Percentiles rank a stretch among this genome's conserved stretches.
These are phyloP conservation scores for Platanista minor DNA, from an alignment of 2,113 vertebrate genomes.

Conservation along the genomic window DNA sequence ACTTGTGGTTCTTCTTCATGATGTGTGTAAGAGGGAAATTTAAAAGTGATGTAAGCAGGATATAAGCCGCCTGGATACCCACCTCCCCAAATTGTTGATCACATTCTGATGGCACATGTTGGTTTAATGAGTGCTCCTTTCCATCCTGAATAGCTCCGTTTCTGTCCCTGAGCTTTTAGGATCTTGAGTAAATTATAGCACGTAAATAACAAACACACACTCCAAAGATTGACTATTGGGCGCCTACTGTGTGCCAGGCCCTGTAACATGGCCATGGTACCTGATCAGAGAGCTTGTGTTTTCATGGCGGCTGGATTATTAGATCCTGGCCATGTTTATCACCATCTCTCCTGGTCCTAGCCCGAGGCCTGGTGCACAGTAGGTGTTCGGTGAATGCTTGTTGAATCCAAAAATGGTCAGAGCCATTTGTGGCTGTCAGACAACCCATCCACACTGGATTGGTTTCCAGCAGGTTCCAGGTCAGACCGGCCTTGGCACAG, in stretches of 20 bases:
- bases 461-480: conserved; percentile 18
- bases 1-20: conserved; percentile 44
- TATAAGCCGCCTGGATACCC: background rate
- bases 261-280: background rate
- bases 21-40: background rate
- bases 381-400: background rate
- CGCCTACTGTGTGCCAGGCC: background rate
- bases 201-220: background rate
- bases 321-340: background rate
- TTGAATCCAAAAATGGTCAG: background rate
- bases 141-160: background rate
- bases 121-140: conserved; percentile 37
- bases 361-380: background rate
- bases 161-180: conserved; percentile 22
- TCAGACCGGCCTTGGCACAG: background rate
- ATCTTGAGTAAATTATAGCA: background rate
- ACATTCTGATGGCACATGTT: conserved; percentile 9
- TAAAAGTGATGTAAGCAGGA: background rate
- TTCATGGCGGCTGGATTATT: background rate
- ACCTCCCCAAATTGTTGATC: background rate
- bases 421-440: background rate
- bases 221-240: background rate
- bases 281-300: background rate
- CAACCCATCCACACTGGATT: background rate
- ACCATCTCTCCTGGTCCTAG: background rate